Evolutionary conservation across 2,113 vertebrate species (phyloP).

Genomic region (Elachura formosa): DNA sequence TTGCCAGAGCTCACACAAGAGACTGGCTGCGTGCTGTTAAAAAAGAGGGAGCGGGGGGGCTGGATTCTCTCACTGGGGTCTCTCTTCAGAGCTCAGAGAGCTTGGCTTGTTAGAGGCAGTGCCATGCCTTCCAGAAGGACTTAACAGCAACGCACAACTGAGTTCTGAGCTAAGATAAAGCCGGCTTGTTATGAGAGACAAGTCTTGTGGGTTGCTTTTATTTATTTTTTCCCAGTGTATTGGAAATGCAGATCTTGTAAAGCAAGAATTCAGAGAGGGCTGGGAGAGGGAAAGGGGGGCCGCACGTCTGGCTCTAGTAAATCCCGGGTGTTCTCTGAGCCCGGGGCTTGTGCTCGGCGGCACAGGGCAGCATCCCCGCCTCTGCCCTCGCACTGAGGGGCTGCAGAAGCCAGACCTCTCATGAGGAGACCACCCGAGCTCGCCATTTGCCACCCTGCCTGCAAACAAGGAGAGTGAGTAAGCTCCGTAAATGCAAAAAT

Average conservation of each 20-base stretch:
- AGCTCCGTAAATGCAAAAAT: neutral
- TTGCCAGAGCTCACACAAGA: constrained; percentile 55
- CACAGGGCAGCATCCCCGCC: neutral
- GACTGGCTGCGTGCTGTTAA: constrained; percentile 35
- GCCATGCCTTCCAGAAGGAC: constrained; percentile 36
- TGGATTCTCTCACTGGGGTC: constrained; percentile 38
- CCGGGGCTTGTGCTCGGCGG: neutral
- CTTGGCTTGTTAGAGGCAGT: constrained; percentile 14
- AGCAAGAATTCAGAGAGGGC: neutral
- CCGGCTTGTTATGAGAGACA: constrained; percentile 32
- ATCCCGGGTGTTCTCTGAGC: neutral
- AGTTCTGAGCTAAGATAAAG: constrained; percentile 44
- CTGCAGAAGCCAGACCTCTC: neutral
- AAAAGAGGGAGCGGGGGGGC: neutral
- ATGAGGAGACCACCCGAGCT: neutral
- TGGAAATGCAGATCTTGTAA: constrained; percentile 40
- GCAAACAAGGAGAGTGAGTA: neutral
- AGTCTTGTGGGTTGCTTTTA: constrained; percentile 31
- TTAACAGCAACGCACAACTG: constrained; percentile 38
- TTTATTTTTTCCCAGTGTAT: constrained; percentile 29
- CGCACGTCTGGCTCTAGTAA: neutral
- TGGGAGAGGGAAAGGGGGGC: neutral
- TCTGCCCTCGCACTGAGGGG: neutral
- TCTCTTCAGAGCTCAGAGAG: constrained; percentile 43
- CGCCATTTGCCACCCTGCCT: neutral